These are phyloP conservation scores for Heliconius cydno DNA, from an alignment of 2,888 invertebrate genomes.

Conservation along the genomic window DNA sequence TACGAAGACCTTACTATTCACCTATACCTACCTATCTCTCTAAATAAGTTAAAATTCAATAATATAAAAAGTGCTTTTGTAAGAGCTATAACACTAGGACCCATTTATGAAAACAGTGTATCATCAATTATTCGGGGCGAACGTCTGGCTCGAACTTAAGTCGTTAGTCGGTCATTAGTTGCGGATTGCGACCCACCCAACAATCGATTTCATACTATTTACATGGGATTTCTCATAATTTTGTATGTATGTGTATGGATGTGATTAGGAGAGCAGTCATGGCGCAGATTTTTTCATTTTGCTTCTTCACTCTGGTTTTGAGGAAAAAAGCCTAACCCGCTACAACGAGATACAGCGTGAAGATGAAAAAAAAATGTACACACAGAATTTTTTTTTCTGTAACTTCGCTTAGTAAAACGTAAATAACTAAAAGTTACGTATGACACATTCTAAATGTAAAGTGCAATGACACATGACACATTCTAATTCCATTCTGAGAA, in stretches of 20 bases:
- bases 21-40: background rate
- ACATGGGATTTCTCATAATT: constrained; percentile 25
- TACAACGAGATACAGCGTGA: background rate
- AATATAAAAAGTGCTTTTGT: constrained; percentile 6
- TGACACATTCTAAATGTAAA: no score
- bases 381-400: no score
- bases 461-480: no score
- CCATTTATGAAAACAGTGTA: constrained; percentile 32
- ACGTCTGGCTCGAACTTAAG: constrained; percentile 38
- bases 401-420: no score
- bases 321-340: background rate
- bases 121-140: constrained; percentile 38
- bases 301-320: background rate
- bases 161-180: constrained; percentile 42
- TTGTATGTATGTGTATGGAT: background rate
- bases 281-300: background rate
- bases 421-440: no score
- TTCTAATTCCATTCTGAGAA: no score
- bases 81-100: constrained; percentile 20
- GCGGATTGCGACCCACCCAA: constrained; percentile 36
- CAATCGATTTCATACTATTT: constrained; percentile 35
- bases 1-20: no score
- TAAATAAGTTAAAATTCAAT: background rate
- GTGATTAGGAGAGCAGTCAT: background rate
- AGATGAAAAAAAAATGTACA: background rate